Base-by-base conservation (phyloP, 2,797 vertebrate species). In the Sebastes matsubarae region DNA sequence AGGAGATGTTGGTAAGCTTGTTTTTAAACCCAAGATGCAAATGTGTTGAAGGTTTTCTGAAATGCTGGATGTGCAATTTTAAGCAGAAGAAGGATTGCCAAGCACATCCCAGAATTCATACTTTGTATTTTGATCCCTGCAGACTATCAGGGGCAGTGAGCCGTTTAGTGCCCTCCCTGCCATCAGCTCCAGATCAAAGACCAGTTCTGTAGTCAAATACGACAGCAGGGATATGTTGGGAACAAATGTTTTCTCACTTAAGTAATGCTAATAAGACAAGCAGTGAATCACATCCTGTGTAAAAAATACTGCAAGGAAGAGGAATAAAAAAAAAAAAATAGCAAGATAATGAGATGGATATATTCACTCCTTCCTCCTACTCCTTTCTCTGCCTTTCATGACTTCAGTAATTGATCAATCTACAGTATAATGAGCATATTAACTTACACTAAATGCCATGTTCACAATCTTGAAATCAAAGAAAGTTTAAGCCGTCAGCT, bases 331-430 rank as follows among this genome's bases (percentile, higher is more conserved):
- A 34, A 34, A 36, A 12, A 12, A n/a, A 34, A 50, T 75, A 32
- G 25, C 27, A 46, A 61, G 46, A 50, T 32, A 54, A 59, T 67
- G n/a, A 81, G 32, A 76, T 52, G 42, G 24, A 83, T 71, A 59
- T 50, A 79, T 52, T 76, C 59, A 63, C 24, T 78, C 12, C 20
- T 68, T 74, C 42, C 65, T 34, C 36, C 63, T 65, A 58, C 52
- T 71, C 75, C 22, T 67, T 59, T 38, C 25, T 81, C 57, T 58
- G 20, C 30, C 22, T 27, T 68, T 76, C 30, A 46, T 69, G n/a
- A 80, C 63, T 72, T 77, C 8, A 70, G n/a, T 14, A 73, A 72
- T 14, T 65, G 54, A 73, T 79, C 10, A 63, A n/a, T 12, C 29
- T 59, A 36, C 11, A 6, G 12, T 64, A 22, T 54, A 68, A 68